These are phyloP conservation scores for Candidula unifasciata DNA, from an alignment of 2,888 invertebrate species.

Conservation along the genomic window DNA sequence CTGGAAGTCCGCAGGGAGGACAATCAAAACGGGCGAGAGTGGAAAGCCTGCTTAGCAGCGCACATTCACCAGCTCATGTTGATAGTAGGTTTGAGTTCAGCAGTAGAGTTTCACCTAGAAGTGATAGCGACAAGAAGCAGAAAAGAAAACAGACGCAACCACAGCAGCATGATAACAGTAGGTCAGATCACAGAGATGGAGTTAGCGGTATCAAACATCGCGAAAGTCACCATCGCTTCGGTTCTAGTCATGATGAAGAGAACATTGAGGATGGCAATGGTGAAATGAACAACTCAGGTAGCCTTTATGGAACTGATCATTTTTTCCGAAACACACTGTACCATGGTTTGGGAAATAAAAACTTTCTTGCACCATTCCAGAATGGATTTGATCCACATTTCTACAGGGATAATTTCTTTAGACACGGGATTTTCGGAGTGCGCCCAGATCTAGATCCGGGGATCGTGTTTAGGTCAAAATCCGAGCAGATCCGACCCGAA, in stretches of 20 bases:
- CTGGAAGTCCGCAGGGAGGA: slow-evolving; percentile 3
- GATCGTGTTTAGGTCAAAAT: slow-evolving; percentile 38
- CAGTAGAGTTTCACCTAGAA: slow-evolving; percentile 30
- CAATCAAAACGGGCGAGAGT: slow-evolving; percentile 39
- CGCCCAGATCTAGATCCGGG: slow-evolving; percentile 42
- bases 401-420: slow-evolving; percentile 43
- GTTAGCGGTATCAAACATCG: background rate
- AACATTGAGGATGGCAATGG: background rate
- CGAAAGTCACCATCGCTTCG: slow-evolving; percentile 9
- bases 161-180: slow-evolving; percentile 44
- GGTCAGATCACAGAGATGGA: background rate
- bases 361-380: slow-evolving; percentile 28
- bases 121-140: slow-evolving; percentile 42
- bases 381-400: slow-evolving; percentile 43
- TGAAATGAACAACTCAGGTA: background rate
- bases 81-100: slow-evolving; percentile 38
- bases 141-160: slow-evolving; percentile 47
- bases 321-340: slow-evolving; percentile 37
- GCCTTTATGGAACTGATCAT: slow-evolving; percentile 10
- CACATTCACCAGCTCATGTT: background rate
- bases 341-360: slow-evolving; percentile 30
- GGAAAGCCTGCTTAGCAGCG: slow-evolving; percentile 31
- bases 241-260: background rate
- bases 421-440: slow-evolving; percentile 43
- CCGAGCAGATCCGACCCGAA: slow-evolving; percentile 27